phyloP scores from a whole-genome alignment of 2,797 vertebrate genomes.

The Myiotriccus ornatus region DNA sequence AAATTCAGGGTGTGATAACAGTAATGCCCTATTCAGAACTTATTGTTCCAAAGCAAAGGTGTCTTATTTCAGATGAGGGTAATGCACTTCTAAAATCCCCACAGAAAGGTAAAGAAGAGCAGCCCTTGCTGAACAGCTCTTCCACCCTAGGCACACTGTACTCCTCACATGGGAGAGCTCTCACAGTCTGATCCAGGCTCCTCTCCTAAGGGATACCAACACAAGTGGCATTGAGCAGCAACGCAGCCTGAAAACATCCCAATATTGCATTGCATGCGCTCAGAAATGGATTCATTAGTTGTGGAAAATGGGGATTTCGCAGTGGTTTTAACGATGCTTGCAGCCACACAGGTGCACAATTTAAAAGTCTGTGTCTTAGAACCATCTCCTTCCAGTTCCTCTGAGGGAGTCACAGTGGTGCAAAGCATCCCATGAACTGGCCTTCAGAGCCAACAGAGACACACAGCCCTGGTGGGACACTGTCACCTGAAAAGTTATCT shows the following conservation, averaged over 20 bases:
- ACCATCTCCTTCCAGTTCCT: background rate
- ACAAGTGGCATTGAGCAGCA: background rate
- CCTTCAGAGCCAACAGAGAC: conserved; percentile 39
- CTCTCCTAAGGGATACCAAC: background rate
- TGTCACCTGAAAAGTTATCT: background rate
- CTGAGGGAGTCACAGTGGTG: background rate
- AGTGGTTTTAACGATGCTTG: background rate
- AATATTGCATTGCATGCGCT: background rate
- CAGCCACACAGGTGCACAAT: background rate
- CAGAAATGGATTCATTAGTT: background rate
- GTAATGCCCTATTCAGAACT: background rate
- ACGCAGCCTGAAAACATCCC: background rate
- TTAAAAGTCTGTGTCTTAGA: background rate
- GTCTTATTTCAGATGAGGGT: background rate
- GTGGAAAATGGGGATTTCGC: background rate
- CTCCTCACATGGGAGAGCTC: background rate
- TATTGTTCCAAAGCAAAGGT: background rate
- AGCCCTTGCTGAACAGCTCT: background rate
- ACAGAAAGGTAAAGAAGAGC: background rate
- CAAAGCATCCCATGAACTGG: conserved; percentile 36
- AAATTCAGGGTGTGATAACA: background rate
- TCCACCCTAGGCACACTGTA: background rate
- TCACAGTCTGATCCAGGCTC: background rate
- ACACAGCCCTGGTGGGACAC: background rate
- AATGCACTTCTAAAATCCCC: background rate